phyloP scores from a whole-genome alignment of 2,888 invertebrate species.

The Drosophila lutescens region DNA sequence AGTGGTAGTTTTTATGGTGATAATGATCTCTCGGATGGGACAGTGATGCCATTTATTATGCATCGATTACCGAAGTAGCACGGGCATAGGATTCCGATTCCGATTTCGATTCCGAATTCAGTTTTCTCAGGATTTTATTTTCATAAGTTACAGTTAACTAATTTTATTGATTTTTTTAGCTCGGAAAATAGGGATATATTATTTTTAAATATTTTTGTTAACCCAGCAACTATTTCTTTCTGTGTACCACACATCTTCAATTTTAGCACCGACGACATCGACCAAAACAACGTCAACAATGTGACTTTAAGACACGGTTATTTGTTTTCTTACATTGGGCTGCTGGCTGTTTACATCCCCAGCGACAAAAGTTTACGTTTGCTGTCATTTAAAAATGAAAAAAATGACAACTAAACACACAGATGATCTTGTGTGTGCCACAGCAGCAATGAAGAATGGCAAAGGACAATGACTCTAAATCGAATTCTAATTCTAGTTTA shows the following conservation, averaged over 20 bases:
- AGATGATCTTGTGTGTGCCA: not conserved
- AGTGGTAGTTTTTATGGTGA: constrained; percentile 83
- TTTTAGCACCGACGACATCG: constrained; percentile 11
- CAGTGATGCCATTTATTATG: constrained; percentile 83
- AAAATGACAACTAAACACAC: constrained; percentile 62
- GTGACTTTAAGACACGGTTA: constrained; percentile 58
- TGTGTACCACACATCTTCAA: not conserved
- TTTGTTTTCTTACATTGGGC: constrained; percentile 66
- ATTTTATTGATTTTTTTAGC: no score
- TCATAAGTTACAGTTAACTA: no score
- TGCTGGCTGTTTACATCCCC: constrained; percentile 69
- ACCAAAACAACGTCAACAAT: constrained; percentile 41
- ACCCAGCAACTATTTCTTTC: not conserved
- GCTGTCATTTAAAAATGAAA: constrained; percentile 74
- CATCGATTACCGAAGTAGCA: constrained; percentile 58
- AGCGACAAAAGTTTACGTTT: constrained; percentile 76
- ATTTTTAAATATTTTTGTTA: no score
- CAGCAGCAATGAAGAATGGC: not conserved
- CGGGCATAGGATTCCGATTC: not conserved
- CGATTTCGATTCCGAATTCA: not conserved
- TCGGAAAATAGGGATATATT: no score
- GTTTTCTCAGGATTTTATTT: no score
- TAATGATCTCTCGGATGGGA: constrained; percentile 83
- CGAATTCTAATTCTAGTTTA: not conserved
- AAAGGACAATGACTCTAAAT: constrained; percentile 5